These are phyloP conservation scores for Protula sp. DNA, from an alignment of 2,888 invertebrate genomes.

Conservation along the genomic window DNA sequence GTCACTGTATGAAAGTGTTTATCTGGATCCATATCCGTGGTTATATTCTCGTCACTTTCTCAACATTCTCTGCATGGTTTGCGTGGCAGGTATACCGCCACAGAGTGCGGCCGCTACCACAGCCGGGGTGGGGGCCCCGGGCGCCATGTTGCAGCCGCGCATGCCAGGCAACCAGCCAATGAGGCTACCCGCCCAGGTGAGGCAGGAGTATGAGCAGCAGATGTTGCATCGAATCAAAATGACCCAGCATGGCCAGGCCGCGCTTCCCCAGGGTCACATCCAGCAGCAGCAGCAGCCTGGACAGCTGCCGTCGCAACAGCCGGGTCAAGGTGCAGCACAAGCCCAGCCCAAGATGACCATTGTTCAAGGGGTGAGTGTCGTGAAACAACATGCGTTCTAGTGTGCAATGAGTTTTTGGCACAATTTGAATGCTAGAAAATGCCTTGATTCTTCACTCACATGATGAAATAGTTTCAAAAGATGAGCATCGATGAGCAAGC, in stretches of 20 bases:
- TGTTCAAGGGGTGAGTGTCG: conserved; percentile 10
- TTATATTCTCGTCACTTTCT: no score
- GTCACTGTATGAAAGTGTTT: no score
- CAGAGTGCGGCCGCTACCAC: conserved; percentile 39
- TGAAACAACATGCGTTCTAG: no score
- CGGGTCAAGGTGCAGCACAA: neutral
- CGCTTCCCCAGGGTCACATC: conserved; percentile 3
- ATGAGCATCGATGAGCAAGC: no score
- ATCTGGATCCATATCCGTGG: no score
- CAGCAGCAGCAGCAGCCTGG: neutral
- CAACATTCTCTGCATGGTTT: no score
- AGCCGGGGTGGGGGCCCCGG: neutral
- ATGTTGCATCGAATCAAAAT: conserved; percentile 43
- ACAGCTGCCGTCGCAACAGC: neutral
- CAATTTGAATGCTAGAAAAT: no score
- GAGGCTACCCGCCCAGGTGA: conserved; percentile 32
- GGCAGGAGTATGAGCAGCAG: conserved; percentile 50
- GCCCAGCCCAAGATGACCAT: no score
- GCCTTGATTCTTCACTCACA: no score
- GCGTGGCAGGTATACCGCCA: no score
- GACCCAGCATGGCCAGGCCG: conserved; percentile 8
- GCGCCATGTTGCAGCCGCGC: conserved; percentile 20
- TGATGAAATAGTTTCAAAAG: no score
- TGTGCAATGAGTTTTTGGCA: no score
- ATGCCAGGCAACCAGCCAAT: conserved; percentile 27